Evolutionary conservation across 2,888 invertebrate species (phyloP).

Genomic region (Pyrrhosoma nymphula): DNA sequence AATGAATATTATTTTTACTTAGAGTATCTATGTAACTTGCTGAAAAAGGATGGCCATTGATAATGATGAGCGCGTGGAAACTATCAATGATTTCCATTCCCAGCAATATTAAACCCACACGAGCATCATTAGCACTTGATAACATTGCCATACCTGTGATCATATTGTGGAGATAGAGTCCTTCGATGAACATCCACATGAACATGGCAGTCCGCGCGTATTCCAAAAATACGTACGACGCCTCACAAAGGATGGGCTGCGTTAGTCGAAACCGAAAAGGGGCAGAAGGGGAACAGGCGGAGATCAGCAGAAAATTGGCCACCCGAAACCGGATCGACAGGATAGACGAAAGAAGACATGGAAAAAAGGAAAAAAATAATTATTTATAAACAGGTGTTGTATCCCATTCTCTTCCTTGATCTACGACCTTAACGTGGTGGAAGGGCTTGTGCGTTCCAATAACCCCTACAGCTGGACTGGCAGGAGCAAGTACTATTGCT

Average conservation of each 20-base stretch:
- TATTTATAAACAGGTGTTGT: background rate
- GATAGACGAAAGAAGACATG: background rate
- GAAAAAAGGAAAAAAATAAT: constrained; percentile 47
- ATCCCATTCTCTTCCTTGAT: too few species aligned
- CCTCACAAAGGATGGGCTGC: constrained; percentile 90
- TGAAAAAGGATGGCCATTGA: too few species aligned
- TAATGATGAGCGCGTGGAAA: too few species aligned
- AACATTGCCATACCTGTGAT: constrained; percentile 82
- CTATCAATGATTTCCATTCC: constrained; percentile 78
- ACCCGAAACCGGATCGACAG: background rate
- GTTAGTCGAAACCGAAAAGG: constrained; percentile 69
- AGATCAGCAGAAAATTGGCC: background rate
- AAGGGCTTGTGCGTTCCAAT: too few species aligned
- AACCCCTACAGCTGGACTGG: too few species aligned
- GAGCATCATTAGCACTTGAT: too few species aligned
- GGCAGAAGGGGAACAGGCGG: background rate
- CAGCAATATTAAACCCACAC: constrained; percentile 73
- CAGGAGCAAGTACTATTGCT: too few species aligned
- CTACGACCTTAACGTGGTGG: too few species aligned
- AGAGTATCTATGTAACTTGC: too few species aligned
- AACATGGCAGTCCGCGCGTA: constrained; percentile 95
- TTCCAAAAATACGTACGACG: constrained; percentile 89
- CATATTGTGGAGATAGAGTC: constrained; percentile 91
- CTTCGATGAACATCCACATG: constrained; percentile 98
- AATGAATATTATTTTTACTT: too few species aligned